Evolutionary conservation across 2,113 vertebrate species (phyloP).

Genomic region (Scalopus aquaticus): DNA sequence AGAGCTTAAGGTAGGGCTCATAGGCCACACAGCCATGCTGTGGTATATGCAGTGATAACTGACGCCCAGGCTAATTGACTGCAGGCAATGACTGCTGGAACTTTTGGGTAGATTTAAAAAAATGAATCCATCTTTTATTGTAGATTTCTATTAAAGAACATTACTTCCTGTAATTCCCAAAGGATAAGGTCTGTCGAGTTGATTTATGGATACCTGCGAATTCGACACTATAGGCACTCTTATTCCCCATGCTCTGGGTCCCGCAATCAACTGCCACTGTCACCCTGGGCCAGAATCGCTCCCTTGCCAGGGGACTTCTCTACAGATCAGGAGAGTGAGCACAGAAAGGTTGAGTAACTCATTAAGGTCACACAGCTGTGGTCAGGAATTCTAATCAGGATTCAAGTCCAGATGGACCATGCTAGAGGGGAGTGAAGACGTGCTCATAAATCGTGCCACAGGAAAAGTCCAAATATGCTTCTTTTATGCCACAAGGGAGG

Average conservation of each 20-base stretch:
- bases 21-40: rapidly evolving
- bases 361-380: background rate
- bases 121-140: background rate
- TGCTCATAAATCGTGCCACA: background rate
- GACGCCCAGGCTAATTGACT: rapidly evolving
- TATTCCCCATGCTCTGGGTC: too few relatives aligned
- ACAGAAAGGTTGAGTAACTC: background rate
- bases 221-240: rapidly evolving
- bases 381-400: background rate
- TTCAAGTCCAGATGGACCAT: background rate
- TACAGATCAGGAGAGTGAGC: background rate
- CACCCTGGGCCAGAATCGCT: background rate
- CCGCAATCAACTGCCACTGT: too few relatives aligned
- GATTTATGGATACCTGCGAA: rapidly evolving
- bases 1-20: background rate
- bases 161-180: rapidly evolving
- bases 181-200: background rate
- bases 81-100: rapidly evolving
- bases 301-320: background rate
- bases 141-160: background rate
- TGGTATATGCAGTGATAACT: background rate
- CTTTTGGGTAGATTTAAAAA: background rate
- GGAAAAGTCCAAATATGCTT: background rate
- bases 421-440: background rate
- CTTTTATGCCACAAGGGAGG: background rate